Conservation (phyloP, 2,113 vertebrate species). For the Gobiocypris rarus region DNA sequence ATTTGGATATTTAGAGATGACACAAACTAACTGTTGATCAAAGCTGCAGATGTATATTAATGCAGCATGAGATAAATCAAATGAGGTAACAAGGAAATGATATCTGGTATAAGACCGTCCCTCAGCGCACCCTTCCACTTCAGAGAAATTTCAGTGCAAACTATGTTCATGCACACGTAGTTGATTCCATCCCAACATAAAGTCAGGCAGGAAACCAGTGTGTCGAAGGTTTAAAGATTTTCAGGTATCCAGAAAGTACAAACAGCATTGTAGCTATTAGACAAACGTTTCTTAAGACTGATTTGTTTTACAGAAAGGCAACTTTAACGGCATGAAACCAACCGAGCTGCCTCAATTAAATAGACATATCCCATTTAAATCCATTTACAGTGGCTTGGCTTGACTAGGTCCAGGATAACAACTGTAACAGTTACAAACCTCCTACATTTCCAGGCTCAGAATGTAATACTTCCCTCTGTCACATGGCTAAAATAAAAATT, state of each 20-base stretch:
- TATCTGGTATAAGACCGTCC: background rate
- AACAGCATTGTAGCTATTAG: background rate
- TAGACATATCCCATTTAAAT: background rate
- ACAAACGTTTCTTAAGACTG: slow-evolving; percentile 11
- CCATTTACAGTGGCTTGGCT: background rate
- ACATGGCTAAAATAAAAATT: background rate
- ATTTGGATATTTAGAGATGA: background rate
- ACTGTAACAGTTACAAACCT: background rate
- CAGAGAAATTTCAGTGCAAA: slow-evolving; percentile 33
- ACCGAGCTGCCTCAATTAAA: background rate
- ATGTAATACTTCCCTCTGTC: slow-evolving; percentile 18
- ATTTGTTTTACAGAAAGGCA: background rate
- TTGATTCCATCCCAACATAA: background rate
- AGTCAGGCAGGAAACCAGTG: background rate
- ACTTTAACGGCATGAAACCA: background rate
- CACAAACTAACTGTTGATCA: background rate
- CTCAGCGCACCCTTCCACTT: background rate
- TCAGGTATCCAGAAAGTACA: slow-evolving; percentile 21
- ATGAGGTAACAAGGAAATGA: slow-evolving; percentile 5
- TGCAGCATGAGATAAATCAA: background rate
- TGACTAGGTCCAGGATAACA: background rate
- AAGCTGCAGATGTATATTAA: background rate
- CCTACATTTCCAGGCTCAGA: background rate
- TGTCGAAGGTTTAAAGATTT: background rate
- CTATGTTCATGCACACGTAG: background rate